Conservation (phyloP, 2,113 vertebrate genomes). For the Microcebus jonahi region DNA sequence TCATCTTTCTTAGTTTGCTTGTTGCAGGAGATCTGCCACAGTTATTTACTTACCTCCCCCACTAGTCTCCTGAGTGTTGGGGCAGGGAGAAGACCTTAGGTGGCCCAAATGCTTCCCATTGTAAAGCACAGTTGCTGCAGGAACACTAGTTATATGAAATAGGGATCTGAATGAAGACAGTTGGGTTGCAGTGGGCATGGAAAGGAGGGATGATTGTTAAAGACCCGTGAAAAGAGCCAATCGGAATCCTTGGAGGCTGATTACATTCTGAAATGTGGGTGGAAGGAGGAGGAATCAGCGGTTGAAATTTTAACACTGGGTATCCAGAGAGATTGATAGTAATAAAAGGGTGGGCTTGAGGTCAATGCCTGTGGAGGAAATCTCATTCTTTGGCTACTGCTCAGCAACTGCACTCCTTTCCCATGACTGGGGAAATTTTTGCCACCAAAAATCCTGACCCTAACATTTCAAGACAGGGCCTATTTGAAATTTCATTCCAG, state of each 20-base stretch:
- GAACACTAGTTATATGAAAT: not conserved
- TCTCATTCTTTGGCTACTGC: not conserved
- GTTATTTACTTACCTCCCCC: not conserved
- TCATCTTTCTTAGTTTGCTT: not conserved
- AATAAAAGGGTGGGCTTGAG: not conserved
- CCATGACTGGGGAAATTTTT: not conserved
- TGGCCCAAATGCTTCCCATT: not conserved
- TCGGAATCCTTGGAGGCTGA: not conserved
- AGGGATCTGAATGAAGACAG: not conserved
- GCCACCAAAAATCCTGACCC: not conserved
- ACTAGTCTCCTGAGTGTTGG: not conserved
- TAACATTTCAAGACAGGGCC: not conserved
- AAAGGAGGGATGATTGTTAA: not conserved
- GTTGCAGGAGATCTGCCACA: not conserved
- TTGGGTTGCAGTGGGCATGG: not conserved
- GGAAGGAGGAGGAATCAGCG: not conserved
- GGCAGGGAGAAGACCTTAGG: not conserved
- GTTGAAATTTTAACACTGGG: not conserved
- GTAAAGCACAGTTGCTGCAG: not conserved
- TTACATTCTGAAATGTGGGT: not conserved
- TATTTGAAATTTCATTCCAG: not conserved
- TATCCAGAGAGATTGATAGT: not conserved
- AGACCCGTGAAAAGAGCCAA: not conserved
- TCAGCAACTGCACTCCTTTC: not conserved
- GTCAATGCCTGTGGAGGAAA: not conserved